phyloP scores from a whole-genome alignment of 2,888 invertebrate genomes.

The Mimumesa dahlbomi region DNA sequence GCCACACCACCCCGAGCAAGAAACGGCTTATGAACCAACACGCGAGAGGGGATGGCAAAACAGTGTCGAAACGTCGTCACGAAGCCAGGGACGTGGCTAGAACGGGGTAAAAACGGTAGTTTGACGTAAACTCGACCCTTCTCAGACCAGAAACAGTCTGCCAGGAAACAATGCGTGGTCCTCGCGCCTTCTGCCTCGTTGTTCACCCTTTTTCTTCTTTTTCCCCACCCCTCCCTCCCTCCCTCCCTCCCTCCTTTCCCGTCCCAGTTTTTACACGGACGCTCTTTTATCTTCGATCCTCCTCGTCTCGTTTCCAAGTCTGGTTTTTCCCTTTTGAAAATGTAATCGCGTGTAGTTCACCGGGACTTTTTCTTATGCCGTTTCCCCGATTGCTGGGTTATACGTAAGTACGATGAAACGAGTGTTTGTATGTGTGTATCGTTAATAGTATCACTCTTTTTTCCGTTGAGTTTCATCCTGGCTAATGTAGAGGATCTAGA shows the following conservation, averaged over 20 bases:
- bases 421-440: too few species aligned
- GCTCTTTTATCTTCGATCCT: slow-evolving; percentile 26
- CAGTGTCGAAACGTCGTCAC: slow-evolving; percentile 54
- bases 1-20: slow-evolving; percentile 37
- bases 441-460: too few species aligned
- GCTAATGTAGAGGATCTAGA: too few species aligned
- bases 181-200: slow-evolving; percentile 18
- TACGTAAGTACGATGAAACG: too few species aligned
- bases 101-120: slow-evolving; percentile 51
- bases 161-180: slow-evolving; percentile 55
- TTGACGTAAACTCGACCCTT: slow-evolving; percentile 61
- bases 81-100: slow-evolving; percentile 30
- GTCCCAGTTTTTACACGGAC: neutral
- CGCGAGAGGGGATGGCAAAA: slow-evolving; percentile 38
- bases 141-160: slow-evolving; percentile 55
- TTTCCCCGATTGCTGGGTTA: too few species aligned
- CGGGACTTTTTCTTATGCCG: too few species aligned
- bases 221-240: too few species aligned
- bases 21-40: slow-evolving; percentile 48
- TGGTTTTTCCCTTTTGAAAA: slow-evolving; percentile 8
- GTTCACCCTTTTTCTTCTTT: too few species aligned
- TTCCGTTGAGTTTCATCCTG: too few species aligned
- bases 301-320: slow-evolving; percentile 10
- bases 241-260: slow-evolving; percentile 4
- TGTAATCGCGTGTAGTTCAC: too few species aligned